Percentiles rank a stretch among this genome's conserved stretches.
Conservation (phyloP, 2,113 vertebrate species). For the Shinisaurus crocodilurus region DNA sequence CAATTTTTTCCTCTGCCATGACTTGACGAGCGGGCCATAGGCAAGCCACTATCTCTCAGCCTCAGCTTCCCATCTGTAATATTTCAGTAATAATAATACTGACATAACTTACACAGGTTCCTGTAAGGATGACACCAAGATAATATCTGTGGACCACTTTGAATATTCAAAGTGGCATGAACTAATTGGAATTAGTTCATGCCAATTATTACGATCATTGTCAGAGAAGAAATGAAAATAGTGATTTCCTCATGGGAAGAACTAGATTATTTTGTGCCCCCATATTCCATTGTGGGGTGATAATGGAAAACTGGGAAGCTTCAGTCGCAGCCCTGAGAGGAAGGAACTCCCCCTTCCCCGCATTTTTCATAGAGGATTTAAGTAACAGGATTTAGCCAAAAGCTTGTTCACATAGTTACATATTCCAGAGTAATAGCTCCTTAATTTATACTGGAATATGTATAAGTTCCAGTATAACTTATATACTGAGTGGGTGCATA, state of each 20-base stretch:
- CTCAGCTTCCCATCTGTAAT: not conserved
- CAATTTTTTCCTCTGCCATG: not conserved
- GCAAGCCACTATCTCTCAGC: too few relatives aligned
- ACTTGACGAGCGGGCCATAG: not conserved
- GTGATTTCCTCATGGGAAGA: not conserved
- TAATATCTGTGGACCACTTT: not conserved
- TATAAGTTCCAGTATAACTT: not conserved
- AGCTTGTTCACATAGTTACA: not conserved
- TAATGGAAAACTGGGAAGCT: not conserved
- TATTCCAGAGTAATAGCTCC: not conserved
- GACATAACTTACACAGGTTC: not conserved
- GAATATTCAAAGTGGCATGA: not conserved
- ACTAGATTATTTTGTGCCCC: not conserved
- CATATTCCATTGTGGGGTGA: not conserved
- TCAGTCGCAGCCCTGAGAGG: not conserved
- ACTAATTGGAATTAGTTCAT: too few relatives aligned
- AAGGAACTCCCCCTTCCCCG: too few relatives aligned
- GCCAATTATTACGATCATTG: not conserved
- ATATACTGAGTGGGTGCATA: not conserved
- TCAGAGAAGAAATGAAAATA: not conserved
- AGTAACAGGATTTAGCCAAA: not conserved
- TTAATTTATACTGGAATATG: too few relatives aligned
- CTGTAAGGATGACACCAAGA: not conserved
- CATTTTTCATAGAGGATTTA: not conserved
- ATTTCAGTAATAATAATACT: not conserved